Conservation (phyloP, 2,888 invertebrate genomes). For the Habrosyne pyritoides region DNA sequence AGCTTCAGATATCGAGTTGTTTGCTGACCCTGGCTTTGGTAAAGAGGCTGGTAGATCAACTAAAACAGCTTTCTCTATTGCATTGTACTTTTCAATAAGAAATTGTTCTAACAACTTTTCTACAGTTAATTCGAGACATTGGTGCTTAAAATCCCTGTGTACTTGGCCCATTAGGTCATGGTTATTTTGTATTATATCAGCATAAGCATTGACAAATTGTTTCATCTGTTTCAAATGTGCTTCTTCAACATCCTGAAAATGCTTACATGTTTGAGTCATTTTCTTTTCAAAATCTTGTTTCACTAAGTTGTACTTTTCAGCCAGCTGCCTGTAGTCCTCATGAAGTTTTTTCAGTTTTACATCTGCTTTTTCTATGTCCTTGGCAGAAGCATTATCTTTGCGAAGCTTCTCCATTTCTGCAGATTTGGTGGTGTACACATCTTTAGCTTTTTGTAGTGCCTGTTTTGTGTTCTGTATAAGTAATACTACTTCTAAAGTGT, state of each 20-base stretch:
- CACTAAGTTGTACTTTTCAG: constrained; percentile 95
- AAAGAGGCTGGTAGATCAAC: constrained; percentile 71
- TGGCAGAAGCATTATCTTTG: constrained; percentile 94
- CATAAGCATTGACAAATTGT: constrained; percentile 95
- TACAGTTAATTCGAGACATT: constrained; percentile 95
- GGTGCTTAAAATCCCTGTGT: constrained; percentile 96
- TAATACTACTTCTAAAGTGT: constrained; percentile 93
- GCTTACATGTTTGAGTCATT: constrained; percentile 96
- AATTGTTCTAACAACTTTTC: constrained; percentile 96
- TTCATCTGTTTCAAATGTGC: constrained; percentile 97
- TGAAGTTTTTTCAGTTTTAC: constrained; percentile 95
- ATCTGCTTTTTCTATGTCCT: constrained; percentile 97
- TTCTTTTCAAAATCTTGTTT: constrained; percentile 98
- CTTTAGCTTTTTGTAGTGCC: constrained; percentile 95
- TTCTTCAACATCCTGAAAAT: constrained; percentile 97
- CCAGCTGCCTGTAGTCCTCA: constrained; percentile 95
- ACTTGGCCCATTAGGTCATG: constrained; percentile 96
- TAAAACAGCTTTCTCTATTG: constrained; percentile 95
- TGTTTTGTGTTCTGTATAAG: constrained; percentile 94
- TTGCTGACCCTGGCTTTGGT: constrained; percentile 76
- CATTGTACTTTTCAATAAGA: constrained; percentile 95
- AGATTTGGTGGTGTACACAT: constrained; percentile 93
- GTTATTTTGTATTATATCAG: constrained; percentile 93
- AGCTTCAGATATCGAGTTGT: constrained; percentile 80
- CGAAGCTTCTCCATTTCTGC: constrained; percentile 94